Percentiles rank a stretch among this genome's conserved stretches.
phyloP scores from a whole-genome alignment of 2,888 invertebrate species.

The Notocelia uddmanniana region DNA sequence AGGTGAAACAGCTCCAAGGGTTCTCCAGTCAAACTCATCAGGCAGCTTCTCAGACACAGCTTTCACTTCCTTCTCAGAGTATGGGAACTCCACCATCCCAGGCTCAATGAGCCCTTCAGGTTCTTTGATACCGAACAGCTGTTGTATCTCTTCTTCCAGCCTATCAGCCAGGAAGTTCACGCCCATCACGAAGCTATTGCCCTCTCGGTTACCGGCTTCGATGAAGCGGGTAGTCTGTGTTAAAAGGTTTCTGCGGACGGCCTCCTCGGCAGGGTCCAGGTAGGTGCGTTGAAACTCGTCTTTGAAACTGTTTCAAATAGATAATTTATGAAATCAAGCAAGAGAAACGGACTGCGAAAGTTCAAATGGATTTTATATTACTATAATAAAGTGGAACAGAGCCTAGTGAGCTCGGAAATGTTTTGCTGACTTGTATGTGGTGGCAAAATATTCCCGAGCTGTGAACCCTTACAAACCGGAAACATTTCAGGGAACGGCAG shows the following conservation, averaged over 20 bases:
- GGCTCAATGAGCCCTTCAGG: constrained; percentile 47
- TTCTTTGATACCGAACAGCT: constrained; percentile 58
- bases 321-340: background rate
- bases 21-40: constrained; percentile 73
- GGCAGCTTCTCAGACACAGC: constrained; percentile 61
- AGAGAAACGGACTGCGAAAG: background rate
- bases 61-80: constrained; percentile 56
- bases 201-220: constrained; percentile 69
- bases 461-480: too few relatives aligned
- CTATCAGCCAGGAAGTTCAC: constrained; percentile 70
- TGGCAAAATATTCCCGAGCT: too few relatives aligned
- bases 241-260: constrained; percentile 69
- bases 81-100: constrained; percentile 63
- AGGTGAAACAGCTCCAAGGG: constrained; percentile 69
- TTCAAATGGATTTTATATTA: too few relatives aligned
- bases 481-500: too few relatives aligned
- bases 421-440: too few relatives aligned
- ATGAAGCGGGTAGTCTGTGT: constrained; percentile 66
- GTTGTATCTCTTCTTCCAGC: constrained; percentile 62
- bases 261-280: constrained; percentile 65
- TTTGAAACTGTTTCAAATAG: constrained; percentile 59
- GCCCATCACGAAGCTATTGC: constrained; percentile 63
- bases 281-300: constrained; percentile 61
- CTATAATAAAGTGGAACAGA: too few relatives aligned
- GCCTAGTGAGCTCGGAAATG: too few relatives aligned